Percentiles rank a stretch among this genome's conserved stretches.
phyloP scores from a whole-genome alignment of 2,888 invertebrate genomes.

The Blera fallax region DNA sequence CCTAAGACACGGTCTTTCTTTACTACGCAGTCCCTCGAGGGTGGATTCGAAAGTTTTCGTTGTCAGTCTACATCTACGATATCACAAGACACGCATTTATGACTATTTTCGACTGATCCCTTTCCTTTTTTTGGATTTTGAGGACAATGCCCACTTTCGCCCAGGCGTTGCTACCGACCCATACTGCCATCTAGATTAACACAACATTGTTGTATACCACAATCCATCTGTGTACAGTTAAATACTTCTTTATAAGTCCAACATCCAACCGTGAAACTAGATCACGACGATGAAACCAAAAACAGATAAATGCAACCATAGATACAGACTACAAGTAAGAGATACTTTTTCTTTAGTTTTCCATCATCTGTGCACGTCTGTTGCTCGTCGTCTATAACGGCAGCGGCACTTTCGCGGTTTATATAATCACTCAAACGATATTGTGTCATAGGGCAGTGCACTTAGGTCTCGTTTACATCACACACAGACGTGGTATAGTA shows the following conservation, averaged over 20 bases:
- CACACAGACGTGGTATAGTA: neutral
- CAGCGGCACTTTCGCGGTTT: slow-evolving; percentile 47
- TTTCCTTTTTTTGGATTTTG: no score
- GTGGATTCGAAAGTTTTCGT: no score
- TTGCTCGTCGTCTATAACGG: neutral
- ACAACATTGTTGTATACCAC: neutral
- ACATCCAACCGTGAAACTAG: slow-evolving; percentile 35
- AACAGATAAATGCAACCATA: neutral
- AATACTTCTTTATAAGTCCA: neutral
- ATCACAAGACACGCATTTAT: no score
- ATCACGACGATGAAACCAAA: slow-evolving; percentile 31
- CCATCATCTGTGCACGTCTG: neutral
- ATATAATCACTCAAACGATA: slow-evolving; percentile 50
- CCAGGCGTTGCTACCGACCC: no score
- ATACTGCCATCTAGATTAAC: neutral
- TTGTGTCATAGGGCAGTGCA: slow-evolving; percentile 72
- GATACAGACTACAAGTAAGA: neutral
- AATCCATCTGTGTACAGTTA: neutral
- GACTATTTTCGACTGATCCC: no score
- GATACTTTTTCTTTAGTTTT: slow-evolving; percentile 13
- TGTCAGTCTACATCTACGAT: no score
- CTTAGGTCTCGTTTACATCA: slow-evolving; percentile 42
- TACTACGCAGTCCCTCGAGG: no score
- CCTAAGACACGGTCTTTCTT: no score
- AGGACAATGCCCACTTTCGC: no score